Base-by-base conservation (phyloP, 2,113 vertebrate genomes). In the Petaurus breviceps region DNA sequence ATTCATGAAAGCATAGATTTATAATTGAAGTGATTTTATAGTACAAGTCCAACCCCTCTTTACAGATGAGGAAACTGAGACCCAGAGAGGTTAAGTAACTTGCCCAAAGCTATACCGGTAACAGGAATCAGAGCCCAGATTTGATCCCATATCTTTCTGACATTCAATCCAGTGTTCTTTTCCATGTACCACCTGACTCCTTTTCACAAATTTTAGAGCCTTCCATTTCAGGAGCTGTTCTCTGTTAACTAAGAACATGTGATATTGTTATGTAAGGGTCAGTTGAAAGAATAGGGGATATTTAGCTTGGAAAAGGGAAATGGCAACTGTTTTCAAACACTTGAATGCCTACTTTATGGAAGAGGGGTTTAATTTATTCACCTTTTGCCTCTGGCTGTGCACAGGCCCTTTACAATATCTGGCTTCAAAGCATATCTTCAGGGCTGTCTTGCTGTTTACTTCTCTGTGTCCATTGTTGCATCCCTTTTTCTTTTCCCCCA, bases 201-300 rank as follows among this genome's bases (percentile, higher is more conserved):
- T 57, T 61, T 61, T 37, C 57, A 61, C 28, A 61, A 61, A 37
- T 61, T 37, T 68, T 31, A 68, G 12, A 68, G 31, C 28, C 61
- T 37, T 37, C 11, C 11, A 16, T 68, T 68, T 37, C 12, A 68
- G 11, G 3, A 68, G 28, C 61, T 61, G 57, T 31, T 61, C 10
- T 68, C n/a, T 49, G n/a, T 96, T 94, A 53, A 77, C 77, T 94
- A 90, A 93, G 51, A 92, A 50, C 57, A 47, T 89, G 91, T 6
- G 91, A 31, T 47, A 51, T 91, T 55, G 24, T 25, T 24, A 8
- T 68, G 28, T 37, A 37, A 31, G 12, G 3, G 11, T 37, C 31
- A 14, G 31, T 28, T 68, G 61, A 68, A 68, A 37, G 12, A 68
- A 68, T 37, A 68, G 11, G 28, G 5, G 54, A 68, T 37, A 68